Conservation (phyloP, 2,797 vertebrate species). For the Coregonus sp. region DNA sequence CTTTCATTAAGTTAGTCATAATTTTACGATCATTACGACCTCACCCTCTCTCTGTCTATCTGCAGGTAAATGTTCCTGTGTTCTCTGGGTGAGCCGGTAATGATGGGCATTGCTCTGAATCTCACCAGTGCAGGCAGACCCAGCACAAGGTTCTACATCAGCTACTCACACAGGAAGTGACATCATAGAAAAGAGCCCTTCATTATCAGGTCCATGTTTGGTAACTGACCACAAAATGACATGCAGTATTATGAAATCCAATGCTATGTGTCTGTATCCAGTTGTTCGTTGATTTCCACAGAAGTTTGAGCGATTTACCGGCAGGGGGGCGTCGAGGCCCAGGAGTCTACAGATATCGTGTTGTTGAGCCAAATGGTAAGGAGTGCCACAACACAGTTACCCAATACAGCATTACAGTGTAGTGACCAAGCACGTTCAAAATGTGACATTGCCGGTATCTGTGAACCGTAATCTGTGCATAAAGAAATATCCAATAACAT, state of each 20-base stretch:
- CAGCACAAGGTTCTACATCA: constrained; percentile 87
- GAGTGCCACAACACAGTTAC: not conserved
- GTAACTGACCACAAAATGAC: no score
- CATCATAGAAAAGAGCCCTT: not conserved
- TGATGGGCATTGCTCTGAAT: constrained; percentile 87
- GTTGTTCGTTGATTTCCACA: constrained; percentile 82
- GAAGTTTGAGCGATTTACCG: constrained; percentile 80
- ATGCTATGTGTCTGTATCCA: constrained; percentile 38
- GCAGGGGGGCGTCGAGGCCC: constrained; percentile 84
- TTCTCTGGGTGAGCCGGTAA: constrained; percentile 77
- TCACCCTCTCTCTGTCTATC: not conserved
- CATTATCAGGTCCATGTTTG: no score
- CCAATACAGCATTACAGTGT: no score
- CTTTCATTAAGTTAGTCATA: not conserved
- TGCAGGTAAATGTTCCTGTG: constrained; percentile 86
- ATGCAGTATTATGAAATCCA: not conserved
- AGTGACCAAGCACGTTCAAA: no score
- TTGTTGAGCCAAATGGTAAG: constrained; percentile 79
- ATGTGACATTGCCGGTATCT: not conserved
- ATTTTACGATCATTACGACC: no score
- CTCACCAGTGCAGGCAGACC: constrained; percentile 86
- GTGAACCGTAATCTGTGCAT: not conserved
- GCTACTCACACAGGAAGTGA: constrained; percentile 64
- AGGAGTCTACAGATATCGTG: constrained; percentile 85
- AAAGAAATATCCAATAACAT: not conserved